phyloP scores from a whole-genome alignment of 2,888 invertebrate genomes.

The Tipula unca region DNA sequence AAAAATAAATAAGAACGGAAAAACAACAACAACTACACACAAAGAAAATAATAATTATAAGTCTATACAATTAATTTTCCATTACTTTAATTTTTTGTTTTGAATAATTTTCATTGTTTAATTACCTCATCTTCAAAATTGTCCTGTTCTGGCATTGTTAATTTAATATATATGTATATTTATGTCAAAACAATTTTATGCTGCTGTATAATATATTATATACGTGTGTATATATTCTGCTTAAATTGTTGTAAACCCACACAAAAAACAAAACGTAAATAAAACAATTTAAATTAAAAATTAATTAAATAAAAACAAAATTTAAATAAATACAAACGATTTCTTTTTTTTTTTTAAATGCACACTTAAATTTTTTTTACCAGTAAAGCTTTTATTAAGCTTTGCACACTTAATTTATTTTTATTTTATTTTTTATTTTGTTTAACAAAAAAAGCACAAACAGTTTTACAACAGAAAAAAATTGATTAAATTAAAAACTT shows the following conservation, averaged over 20 bases:
- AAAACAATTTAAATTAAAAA: background rate
- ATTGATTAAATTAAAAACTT: background rate
- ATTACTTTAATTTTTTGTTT: background rate
- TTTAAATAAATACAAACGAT: background rate
- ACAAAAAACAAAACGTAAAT: background rate
- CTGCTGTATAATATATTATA: background rate
- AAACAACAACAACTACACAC: background rate
- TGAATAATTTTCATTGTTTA: background rate
- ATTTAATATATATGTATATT: background rate
- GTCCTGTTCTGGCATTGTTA: constrained; percentile 40
- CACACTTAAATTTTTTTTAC: background rate
- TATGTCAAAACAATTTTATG: background rate
- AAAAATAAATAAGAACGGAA: no score
- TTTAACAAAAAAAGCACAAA: background rate
- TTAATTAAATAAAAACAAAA: background rate
- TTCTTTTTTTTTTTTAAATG: background rate
- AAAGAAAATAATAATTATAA: background rate
- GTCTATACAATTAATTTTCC: background rate
- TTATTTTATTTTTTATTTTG: background rate
- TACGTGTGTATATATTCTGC: no score
- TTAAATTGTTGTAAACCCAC: background rate
- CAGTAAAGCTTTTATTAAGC: background rate
- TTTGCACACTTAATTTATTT: background rate
- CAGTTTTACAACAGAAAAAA: background rate
- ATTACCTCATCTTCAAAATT: constrained; percentile 44